These are phyloP conservation scores for Haliclona indistincta DNA, from an alignment of 37 sponge, comb jelly and placozoan genomes.

Conservation along the genomic window DNA sequence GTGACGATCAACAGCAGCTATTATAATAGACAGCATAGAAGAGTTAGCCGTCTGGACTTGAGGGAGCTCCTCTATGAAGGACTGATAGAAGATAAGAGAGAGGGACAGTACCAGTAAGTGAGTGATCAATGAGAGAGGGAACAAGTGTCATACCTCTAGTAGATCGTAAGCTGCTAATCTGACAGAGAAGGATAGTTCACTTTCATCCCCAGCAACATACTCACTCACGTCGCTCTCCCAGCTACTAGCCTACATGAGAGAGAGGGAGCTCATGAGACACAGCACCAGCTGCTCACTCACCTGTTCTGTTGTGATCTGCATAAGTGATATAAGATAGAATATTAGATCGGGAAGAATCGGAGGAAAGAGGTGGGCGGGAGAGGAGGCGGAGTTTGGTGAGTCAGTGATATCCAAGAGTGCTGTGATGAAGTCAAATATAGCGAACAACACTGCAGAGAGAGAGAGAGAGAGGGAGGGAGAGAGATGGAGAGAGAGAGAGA, in stretches of 20 bases:
- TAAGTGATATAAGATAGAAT: conserved; percentile 54
- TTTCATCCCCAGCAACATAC: conserved; percentile 76
- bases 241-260: conserved; percentile 9
- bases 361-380: conserved; percentile 37
- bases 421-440: conserved; percentile 67
- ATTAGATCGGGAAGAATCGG: conserved; percentile 60
- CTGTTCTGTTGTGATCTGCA: conserved; percentile 68
- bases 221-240: conserved; percentile 56
- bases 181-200: conserved; percentile 60
- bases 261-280: not conserved
- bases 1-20: too few species aligned
- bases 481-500: not conserved
- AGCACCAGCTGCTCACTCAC: conserved; percentile 11
- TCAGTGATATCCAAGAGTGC: conserved; percentile 28
- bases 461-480: not conserved
- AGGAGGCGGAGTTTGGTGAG: too few species aligned
- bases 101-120: conserved; percentile 23
- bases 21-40: too few species aligned
- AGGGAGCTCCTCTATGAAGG: too few species aligned
- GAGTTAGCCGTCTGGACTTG: too few species aligned
- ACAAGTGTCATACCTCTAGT: conserved; percentile 22
- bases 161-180: conserved; percentile 58
- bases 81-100: too few species aligned
- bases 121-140: not conserved
- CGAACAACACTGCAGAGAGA: conserved; percentile 27